Base-by-base conservation (phyloP, 2,113 vertebrate genomes). In the Thermophis baileyi region DNA sequence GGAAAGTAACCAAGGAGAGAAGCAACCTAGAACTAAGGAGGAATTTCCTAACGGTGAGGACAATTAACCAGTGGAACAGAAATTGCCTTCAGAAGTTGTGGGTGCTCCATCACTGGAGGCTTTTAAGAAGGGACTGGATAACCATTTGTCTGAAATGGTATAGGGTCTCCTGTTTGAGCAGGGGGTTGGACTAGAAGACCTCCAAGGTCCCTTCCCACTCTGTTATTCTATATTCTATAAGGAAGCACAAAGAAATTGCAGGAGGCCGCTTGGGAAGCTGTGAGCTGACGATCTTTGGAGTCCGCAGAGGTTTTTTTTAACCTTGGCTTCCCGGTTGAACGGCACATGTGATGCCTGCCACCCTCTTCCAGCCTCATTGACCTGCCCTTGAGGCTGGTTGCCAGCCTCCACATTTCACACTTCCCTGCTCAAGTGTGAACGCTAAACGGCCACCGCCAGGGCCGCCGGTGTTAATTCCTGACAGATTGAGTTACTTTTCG, bases 391-490 rank as follows among this genome's bases (percentile, higher is more conserved):
- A 95, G 92, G 94, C 20, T 14, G n/a, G 93, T 10, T 14, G n/a
- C 30, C 4, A 3, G 96, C 92, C 93, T 94, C 93, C 91, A 89
- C 95, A 95, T 89, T 96, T 97, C 96, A 97, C 97, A 96, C 96
- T 86, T 96, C 95, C 96, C 95, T 95, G 89, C 94, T 96, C 97
- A 94, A 97, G 95, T 93, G 91, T 96, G 96, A 98, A 97, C 97
- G 95, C 94, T 96, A 97, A 97, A 94, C 90, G 93, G 96, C 92
- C 93, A 4, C 89, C 94, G 93, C 27, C 1, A 6, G 57, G 22
- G 96, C 97, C 97, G 95, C 90, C 90, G 96, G 98, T 97, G 53
- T 98, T 98, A 98, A 98, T 98, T 96, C 91, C 93, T 98, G 97
- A 98, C 96, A 85, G 91, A 96, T 93, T 95, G 97, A 96, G 96